Percentiles rank a stretch among this genome's conserved stretches.
Evolutionary conservation across 2,113 vertebrate species (phyloP).

Genomic region (Dinomys branickii): DNA sequence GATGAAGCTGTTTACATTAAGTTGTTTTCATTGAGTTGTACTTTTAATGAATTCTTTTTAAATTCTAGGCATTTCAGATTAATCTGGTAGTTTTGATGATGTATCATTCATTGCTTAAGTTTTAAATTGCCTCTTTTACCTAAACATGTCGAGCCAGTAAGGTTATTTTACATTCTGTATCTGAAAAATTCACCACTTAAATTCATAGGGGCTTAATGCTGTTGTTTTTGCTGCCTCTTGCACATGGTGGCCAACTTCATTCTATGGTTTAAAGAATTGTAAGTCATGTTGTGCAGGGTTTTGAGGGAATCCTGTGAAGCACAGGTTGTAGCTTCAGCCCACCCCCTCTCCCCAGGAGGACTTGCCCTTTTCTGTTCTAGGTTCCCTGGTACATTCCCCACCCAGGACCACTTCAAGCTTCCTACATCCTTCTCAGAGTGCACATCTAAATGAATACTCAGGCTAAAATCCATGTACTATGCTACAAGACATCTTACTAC

Average conservation of each 20-base stretch:
- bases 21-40: background rate
- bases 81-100: background rate
- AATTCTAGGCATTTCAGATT: background rate
- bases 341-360: background rate
- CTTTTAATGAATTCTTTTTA: background rate
- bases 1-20: background rate
- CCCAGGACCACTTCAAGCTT: background rate
- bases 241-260: background rate
- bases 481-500: background rate
- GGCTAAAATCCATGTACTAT: background rate
- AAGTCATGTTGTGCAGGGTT: background rate
- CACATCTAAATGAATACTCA: accelerated
- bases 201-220: background rate
- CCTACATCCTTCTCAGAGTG: background rate
- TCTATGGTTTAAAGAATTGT: background rate
- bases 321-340: background rate
- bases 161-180: background rate
- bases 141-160: background rate
- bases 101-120: background rate
- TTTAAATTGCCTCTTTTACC: background rate
- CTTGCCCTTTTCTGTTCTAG: background rate
- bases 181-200: background rate
- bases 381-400: too few species aligned
- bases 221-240: background rate
- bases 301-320: background rate